Evolutionary conservation across 2,888 invertebrate genomes (phyloP), one percentile per base, ranked within the genome.

Genomic region (Stegana nigrithorax): DNA sequence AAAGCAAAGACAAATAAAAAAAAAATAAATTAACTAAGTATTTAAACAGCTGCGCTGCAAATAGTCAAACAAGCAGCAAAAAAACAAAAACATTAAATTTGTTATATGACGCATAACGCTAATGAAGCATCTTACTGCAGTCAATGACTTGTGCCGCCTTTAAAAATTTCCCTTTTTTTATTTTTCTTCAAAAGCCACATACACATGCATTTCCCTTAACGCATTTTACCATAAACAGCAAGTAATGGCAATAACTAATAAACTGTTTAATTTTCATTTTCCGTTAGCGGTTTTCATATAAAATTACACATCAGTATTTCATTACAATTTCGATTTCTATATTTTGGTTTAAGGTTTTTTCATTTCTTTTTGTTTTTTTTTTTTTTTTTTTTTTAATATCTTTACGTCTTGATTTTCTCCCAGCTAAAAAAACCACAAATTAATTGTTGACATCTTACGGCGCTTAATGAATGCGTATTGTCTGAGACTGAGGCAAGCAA

Each of bases 371-470:
- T 19, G 51, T 39, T 51, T 60, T 42, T 26, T 42, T 32, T 27
- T 42, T 60, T 39, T 29, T 39, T 53, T 59, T 23, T 51, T 12
- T 42, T 26, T 17, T 26, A 8, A 7, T 55, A 17, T 45, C 21
- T 58, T 58, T 17, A 26, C 26, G 26, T 27, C 19, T 58, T 47
- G n/a, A n/a, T n/a, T n/a, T n/a, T n/a, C n/a, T n/a, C n/a, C n/a
- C n/a, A n/a, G n/a, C n/a, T 14, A n/a, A 12, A 44, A 10, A 47
- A 32, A 55, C 53, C 53, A 61, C 61, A 56, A 55, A 59, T 36
- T 58, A 26, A 58, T 17, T 56, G 53, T 23, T 58, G 27, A 53
- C 62, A 51, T 56, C 42, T 58, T 36, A 27, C 7, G 25, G 42
- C 39, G 14, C 50, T 29, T 4, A 53, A 12, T 55, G 29, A 55